Base-by-base conservation (phyloP, 2,888 invertebrate species). In the Eupithecia inturbata region DNA sequence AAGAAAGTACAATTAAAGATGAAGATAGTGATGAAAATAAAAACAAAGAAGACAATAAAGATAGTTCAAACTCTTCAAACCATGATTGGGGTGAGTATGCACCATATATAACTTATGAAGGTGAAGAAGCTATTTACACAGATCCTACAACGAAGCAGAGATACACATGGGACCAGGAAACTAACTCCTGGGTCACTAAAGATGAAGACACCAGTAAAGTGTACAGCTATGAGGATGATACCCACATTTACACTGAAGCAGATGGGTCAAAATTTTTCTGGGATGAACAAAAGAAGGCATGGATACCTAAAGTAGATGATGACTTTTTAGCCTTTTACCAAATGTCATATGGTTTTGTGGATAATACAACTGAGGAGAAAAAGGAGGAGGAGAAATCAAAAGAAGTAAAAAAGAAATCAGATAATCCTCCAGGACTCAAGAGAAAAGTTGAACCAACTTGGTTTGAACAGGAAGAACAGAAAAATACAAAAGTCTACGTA, bases 261-360 rank as follows among this genome's bases (percentile, higher is more conserved):
- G 99, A 99, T 95, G 99, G 99, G 1, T 96, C 97, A 0, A 96
- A 97, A 77, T 98, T 96, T 89, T 97, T 99, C 86, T 99, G 98
- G 98, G 99, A 99, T 92, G 95, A 95, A 33, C 96, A 96, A 57
- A 99, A 97, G 88, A 97, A 96, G 85, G 99, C 99, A 6, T 99
- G 99, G 99, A 97, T 99, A 92, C 99, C 99, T 0, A 98, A 98
- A 95, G 96, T 99, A 77, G 98, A 99, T 93, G 99, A 99, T 84
- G 98, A 99, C 83, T 99, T 99, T 86, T 96, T 99, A 94, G 99
- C 99, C 0, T 95, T 96, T 73, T 99, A 99, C 94, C 99, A 99
- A 92, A 97, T 99, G 96, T 98, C 95, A 85, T 99, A 99, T 92
- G 98, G 98, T 6, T 98, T 98, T 88, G 95, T 96, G 66, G 96